Conservation (phyloP, 2,888 invertebrate genomes). For the Chaetoderma sp. region DNA sequence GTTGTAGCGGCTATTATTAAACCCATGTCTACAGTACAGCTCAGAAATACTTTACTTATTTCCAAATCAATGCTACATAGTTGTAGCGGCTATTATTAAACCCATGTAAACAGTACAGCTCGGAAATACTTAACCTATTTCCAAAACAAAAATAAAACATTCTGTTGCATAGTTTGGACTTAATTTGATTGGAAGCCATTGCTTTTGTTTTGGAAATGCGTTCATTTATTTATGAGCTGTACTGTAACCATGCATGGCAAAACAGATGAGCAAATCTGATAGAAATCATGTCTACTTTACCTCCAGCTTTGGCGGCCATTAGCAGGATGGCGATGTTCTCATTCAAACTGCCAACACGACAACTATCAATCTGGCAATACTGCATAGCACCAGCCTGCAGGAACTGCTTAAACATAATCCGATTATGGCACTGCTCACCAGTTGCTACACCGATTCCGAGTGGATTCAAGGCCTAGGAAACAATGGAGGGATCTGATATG, state of each 20-base stretch:
- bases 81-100: too few species aligned
- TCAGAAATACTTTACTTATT: too few species aligned
- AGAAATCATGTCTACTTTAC: conserved; percentile 70
- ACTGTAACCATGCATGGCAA: not conserved
- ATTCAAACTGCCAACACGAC: conserved; percentile 86
- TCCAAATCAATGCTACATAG: too few species aligned
- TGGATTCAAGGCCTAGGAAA: conserved; percentile 73
- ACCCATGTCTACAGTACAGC: too few species aligned
- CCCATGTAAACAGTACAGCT: too few species aligned
- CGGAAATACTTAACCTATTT: too few species aligned
- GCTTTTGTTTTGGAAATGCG: not conserved
- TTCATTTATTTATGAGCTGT: not conserved
- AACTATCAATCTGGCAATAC: conserved; percentile 91
- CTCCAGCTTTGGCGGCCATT: conserved; percentile 87
- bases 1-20: too few species aligned
- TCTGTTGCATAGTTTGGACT: not conserved
- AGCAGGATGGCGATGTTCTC: conserved; percentile 89
- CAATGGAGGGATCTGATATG: too few species aligned
- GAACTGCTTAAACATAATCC: conserved; percentile 91
- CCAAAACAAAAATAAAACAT: too few species aligned
- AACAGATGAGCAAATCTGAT: not conserved
- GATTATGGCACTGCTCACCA: conserved; percentile 92
- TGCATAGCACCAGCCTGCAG: conserved; percentile 84
- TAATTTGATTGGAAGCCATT: not conserved
- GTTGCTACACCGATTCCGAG: conserved; percentile 88